A percentile compares a stretch with the other conserved stretches of the same genome.
phyloP scores from a whole-genome alignment of 2,888 invertebrate genomes.

The Tenthredo notha region DNA sequence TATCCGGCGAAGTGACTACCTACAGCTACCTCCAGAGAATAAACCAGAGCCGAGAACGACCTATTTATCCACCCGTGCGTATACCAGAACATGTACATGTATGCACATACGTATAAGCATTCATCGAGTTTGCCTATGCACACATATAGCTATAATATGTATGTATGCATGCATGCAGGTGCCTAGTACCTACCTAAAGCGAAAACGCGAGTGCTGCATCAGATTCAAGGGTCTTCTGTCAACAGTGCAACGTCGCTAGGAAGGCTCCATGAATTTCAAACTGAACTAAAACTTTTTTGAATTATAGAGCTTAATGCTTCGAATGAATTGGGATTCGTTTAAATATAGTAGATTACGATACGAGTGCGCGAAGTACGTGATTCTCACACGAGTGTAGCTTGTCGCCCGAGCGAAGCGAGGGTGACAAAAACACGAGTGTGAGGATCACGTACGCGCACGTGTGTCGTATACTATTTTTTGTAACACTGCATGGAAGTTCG shows the following conservation, averaged over 20 bases:
- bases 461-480: too few relatives aligned
- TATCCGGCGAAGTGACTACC: constrained; percentile 25
- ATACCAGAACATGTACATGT: background rate
- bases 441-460: too few relatives aligned
- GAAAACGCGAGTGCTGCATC: constrained; percentile 35
- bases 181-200: constrained; percentile 13
- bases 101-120: background rate
- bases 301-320: background rate
- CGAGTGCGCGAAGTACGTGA: too few relatives aligned
- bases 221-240: constrained; percentile 44
- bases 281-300: background rate
- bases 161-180: background rate
- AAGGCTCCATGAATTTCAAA: constrained; percentile 16
- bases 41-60: constrained; percentile 43
- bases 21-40: constrained; percentile 20
- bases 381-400: too few relatives aligned
- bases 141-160: background rate
- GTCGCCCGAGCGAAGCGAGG: too few relatives aligned
- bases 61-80: constrained; percentile 43
- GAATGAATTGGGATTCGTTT: background rate
- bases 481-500: too few relatives aligned
- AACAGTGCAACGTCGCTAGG: background rate
- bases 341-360: too few relatives aligned
- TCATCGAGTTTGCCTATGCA: constrained; percentile 9
- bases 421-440: too few relatives aligned